A percentile compares a stretch with the other conserved stretches of the same genome.
Conservation (phyloP, 2,888 invertebrate genomes). For the Phyllotreta cruciferae region DNA sequence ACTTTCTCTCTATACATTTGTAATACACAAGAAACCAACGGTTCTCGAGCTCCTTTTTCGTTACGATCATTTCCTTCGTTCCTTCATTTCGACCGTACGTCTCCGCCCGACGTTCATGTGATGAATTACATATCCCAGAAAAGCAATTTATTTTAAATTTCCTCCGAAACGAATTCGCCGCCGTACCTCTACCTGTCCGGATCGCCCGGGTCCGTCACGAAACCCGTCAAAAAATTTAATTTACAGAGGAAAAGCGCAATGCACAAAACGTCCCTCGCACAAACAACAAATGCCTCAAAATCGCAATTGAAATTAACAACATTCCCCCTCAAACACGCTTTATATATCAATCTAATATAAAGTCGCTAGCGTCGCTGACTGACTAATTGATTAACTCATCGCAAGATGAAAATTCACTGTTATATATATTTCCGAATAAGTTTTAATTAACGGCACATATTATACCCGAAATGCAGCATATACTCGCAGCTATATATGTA, state of each 20-base stretch:
- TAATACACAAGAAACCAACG: too few species aligned
- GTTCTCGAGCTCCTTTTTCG: too few species aligned
- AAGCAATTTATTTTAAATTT: slow-evolving; percentile 23
- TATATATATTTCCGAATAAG: too few species aligned
- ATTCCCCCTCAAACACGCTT: slow-evolving; percentile 3
- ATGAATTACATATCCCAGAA: slow-evolving; percentile 19
- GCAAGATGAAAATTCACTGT: too few species aligned
- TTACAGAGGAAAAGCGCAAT: not conserved
- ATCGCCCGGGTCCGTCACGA: slow-evolving; percentile 3
- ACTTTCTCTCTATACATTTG: too few species aligned
- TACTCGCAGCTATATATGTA: slow-evolving; percentile 13
- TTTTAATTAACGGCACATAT: slow-evolving; percentile 15
- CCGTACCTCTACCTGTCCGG: slow-evolving; percentile 19
- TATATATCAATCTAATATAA: too few species aligned
- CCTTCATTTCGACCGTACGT: not conserved
- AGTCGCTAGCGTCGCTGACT: too few species aligned
- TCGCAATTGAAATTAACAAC: slow-evolving; percentile 4
- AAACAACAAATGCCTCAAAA: too few species aligned
- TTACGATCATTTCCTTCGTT: too few species aligned
- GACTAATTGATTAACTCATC: too few species aligned
- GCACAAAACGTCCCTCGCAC: not conserved
- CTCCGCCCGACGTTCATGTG: slow-evolving; percentile 8
- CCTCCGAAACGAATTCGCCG: slow-evolving; percentile 9
- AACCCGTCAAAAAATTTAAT: slow-evolving; percentile 20
- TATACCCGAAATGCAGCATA: too few species aligned